Evolutionary conservation across 2,888 invertebrate species (phyloP).

Genomic region (Noctuana brunneofusca): DNA sequence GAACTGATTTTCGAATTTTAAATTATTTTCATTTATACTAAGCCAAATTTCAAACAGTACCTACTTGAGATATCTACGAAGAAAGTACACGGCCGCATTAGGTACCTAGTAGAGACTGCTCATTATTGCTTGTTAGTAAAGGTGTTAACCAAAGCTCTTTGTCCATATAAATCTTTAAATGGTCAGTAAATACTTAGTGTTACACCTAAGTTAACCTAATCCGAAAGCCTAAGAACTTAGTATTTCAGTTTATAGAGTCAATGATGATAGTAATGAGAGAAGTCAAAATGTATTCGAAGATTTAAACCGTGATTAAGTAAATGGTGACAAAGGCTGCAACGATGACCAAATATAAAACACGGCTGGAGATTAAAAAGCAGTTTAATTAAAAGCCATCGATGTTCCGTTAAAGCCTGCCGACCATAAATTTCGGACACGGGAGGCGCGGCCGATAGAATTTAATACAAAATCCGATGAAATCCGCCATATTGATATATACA

Average conservation of each 20-base stretch:
- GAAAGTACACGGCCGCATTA: too few species aligned
- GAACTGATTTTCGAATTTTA: background rate
- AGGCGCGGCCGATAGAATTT: conserved; percentile 75
- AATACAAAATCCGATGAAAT: conserved; percentile 72
- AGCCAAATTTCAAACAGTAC: too few species aligned
- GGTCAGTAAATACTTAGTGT: too few species aligned
- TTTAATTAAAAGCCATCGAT: conserved; percentile 57
- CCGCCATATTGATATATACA: conserved; percentile 75
- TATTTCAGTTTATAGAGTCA: too few species aligned
- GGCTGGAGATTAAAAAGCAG: conserved; percentile 42
- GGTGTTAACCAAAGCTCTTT: too few species aligned
- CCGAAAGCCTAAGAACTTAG: background rate
- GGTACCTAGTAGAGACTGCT: too few species aligned
- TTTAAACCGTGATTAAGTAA: background rate
- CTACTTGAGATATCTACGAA: too few species aligned
- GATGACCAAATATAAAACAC: conserved; percentile 36
- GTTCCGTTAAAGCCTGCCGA: conserved; percentile 49
- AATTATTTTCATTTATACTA: too few species aligned
- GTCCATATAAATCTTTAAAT: too few species aligned
- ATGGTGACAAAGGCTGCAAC: conserved; percentile 17
- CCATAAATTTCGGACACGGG: conserved; percentile 62
- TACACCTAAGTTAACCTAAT: too few species aligned
- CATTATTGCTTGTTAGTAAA: too few species aligned
- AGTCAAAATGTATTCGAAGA: background rate
- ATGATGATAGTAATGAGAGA: background rate